Conservation (phyloP, 2,113 vertebrate genomes). For the Percopsis transmontana region DNA sequence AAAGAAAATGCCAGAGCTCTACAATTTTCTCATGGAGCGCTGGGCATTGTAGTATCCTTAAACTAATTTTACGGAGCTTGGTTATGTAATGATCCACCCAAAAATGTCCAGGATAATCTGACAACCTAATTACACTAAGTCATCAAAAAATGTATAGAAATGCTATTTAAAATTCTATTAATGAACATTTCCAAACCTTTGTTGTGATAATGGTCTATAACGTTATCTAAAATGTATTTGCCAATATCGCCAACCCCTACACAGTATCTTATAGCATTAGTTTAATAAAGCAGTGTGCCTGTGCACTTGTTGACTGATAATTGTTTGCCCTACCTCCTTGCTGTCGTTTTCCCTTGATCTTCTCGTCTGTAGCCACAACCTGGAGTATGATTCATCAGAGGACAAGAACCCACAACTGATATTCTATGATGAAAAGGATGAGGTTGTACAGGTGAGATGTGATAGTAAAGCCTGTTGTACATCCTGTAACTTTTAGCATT, state of each 20-base stretch:
- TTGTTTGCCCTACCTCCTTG: background rate
- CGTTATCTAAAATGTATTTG: no score
- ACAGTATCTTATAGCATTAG: no score
- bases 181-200: slow-evolving; percentile 33
- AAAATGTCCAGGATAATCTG: slow-evolving; percentile 31
- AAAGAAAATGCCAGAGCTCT: slow-evolving; percentile 81
- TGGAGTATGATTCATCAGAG: slow-evolving; percentile 78
- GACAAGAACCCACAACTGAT: slow-evolving; percentile 77
- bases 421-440: slow-evolving; percentile 77
- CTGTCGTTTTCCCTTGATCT: slow-evolving; percentile 65
- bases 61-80: slow-evolving; percentile 7
- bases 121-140: slow-evolving; percentile 18
- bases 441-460: slow-evolving; percentile 77
- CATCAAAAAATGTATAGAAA: no score
- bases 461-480: background rate
- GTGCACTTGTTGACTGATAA: background rate
- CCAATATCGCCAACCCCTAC: no score
- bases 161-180: no score
- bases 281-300: slow-evolving; percentile 31
- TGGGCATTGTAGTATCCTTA: slow-evolving; percentile 83
- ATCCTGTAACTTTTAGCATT: background rate
- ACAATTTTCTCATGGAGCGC: slow-evolving; percentile 79
- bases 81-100: slow-evolving; percentile 7
- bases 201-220: slow-evolving; percentile 20
- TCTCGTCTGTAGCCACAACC: slow-evolving; percentile 72